Evolutionary conservation across 2,888 invertebrate genomes (phyloP), one percentile per base, ranked within the genome.

Genomic region (Dynastes maya): DNA sequence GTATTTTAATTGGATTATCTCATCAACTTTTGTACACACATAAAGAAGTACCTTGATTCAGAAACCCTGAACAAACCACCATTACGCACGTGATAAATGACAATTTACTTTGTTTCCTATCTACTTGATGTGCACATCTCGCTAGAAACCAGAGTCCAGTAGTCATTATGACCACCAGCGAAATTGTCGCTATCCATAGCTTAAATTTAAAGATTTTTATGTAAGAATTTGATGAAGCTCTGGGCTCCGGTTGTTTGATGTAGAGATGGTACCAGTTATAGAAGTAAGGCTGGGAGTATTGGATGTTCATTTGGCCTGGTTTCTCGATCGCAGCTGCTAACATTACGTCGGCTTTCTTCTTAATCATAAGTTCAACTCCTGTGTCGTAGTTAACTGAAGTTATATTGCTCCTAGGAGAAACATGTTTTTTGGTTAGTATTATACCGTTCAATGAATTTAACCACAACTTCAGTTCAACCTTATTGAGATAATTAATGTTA

Each of bases 241-340:
- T 83, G 2, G 84, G 81, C 82, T 84, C 80, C 2, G 87, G 87
- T 40, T 80, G 79, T 82, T 85, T 86, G 77, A 85, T 81, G 78
- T 86, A 88, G 40, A 88, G 80, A 77, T 87, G 84, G 79, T 88
- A 88, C 88, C 88, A 88, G 74, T 86, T 87, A 72, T 84, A 83
- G 70, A 87, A 84, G 81, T 87, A 88, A 2, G 88, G 88, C 78
- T 88, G 88, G 0, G 87, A 86, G 82, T 85, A 86, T 74, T 81
- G 78, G 4, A 86, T 81, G 67, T 86, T 85, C 1, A 78, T 40
- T 55, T 85, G 81, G 9, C 83, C 83, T 22, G 80, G 72, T 61
- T 84, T 85, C 6, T 82, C 82, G 58, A 88, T 85, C 1, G 83
- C 85, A 11, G 86, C 85, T 16, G 85, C 86, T 64, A 88, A 78